These are phyloP conservation scores for Ptychoptera contaminata DNA, from an alignment of 2,888 invertebrate species.

Conservation along the genomic window DNA sequence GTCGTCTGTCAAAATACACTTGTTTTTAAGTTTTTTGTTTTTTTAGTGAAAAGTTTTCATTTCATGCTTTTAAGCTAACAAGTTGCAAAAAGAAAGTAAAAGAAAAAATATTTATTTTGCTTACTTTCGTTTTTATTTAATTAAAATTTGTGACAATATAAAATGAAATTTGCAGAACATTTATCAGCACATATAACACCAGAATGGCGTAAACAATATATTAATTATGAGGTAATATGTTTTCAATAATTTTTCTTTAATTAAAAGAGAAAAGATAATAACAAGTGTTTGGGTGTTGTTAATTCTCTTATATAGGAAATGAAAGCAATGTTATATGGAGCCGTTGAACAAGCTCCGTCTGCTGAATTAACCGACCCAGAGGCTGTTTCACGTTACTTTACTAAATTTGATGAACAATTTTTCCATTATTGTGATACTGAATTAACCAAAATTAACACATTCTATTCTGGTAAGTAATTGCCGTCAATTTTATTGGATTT, in stretches of 20 bases:
- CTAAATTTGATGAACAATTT: constrained; percentile 71
- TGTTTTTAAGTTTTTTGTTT: too few species aligned
- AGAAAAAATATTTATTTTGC: too few species aligned
- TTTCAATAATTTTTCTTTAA: neutral
- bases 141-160: constrained; percentile 6
- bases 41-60: too few species aligned
- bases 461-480: constrained; percentile 39
- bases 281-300: too few species aligned
- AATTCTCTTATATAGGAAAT: constrained; percentile 42
- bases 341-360: constrained; percentile 61
- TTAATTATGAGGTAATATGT: constrained; percentile 46
- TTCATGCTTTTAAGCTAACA: too few species aligned
- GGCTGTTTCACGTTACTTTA: constrained; percentile 52
- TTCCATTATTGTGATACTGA: constrained; percentile 75
- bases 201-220: constrained; percentile 83
- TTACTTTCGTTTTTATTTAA: neutral
- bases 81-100: too few species aligned
- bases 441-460: constrained; percentile 74
- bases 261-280: neutral
- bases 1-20: too few species aligned
- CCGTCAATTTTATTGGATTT: too few species aligned
- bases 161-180: constrained; percentile 85
- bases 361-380: constrained; percentile 57
- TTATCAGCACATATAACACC: constrained; percentile 77
- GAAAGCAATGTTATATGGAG: constrained; percentile 68